A percentile compares a stretch with the other conserved stretches of the same genome.
Conservation (phyloP, 2,113 vertebrate species). For the Picathartes gymnocephalus region DNA sequence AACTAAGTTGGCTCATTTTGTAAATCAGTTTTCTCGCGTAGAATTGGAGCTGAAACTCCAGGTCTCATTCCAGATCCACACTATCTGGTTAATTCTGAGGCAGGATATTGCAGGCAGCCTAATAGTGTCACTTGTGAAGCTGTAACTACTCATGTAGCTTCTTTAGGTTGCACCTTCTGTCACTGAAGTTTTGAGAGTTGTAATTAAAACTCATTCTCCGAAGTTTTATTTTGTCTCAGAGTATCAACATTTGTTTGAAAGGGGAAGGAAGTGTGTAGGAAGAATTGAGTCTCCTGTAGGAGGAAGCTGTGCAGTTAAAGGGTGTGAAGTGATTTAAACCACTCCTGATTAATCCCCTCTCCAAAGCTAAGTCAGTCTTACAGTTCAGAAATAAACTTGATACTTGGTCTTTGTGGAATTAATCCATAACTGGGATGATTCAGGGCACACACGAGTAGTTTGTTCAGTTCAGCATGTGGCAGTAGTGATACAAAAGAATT, state of each 20-base stretch:
- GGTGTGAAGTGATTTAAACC: neutral
- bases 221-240: neutral
- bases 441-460: neutral
- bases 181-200: neutral
- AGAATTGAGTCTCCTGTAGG: neutral
- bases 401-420: neutral
- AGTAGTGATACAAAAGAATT: neutral
- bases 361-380: neutral
- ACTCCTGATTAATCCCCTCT: neutral
- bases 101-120: slow-evolving; percentile 43
- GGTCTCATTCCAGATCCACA: slow-evolving; percentile 26
- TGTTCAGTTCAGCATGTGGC: neutral
- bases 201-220: neutral
- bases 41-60: slow-evolving; percentile 33
- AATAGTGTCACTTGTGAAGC: slow-evolving; percentile 1
- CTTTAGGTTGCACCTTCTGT: slow-evolving; percentile 32
- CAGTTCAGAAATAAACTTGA: neutral
- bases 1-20: slow-evolving; percentile 54
- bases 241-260: neutral
- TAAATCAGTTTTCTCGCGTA: slow-evolving; percentile 26
- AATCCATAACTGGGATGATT: neutral
- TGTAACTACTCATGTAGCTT: neutral
- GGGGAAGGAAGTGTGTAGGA: neutral
- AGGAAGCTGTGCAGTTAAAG: neutral
- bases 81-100: slow-evolving; percentile 2